A percentile compares a stretch with the other conserved stretches of the same genome.
These are phyloP conservation scores for Syrphus vitripennis DNA, from an alignment of 2,888 invertebrate genomes.

Conservation along the genomic window DNA sequence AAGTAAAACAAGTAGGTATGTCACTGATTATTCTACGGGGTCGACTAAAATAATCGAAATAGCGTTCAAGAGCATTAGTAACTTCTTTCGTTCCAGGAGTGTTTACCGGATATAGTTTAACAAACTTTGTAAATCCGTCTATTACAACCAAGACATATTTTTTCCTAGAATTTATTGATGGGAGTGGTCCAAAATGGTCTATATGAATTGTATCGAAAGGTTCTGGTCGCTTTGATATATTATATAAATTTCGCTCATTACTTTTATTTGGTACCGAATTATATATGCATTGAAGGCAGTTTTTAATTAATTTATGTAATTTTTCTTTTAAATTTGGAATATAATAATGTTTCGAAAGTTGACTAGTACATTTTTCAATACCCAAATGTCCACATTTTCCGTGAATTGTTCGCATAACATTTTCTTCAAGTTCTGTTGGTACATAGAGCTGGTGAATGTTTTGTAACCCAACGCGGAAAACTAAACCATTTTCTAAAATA, in stretches of 20 bases:
- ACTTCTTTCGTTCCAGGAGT: constrained; percentile 5
- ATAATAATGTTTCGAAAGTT: constrained; percentile 51
- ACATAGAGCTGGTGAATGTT: not conserved
- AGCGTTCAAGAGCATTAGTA: not conserved
- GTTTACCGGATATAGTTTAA: constrained; percentile 10
- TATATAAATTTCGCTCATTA: constrained; percentile 12
- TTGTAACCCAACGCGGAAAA: not conserved
- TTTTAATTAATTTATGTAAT: not conserved
- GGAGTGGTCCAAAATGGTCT: too few species aligned
- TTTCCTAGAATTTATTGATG: too few species aligned
- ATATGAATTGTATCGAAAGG: constrained; percentile 24
- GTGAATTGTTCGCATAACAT: too few species aligned
- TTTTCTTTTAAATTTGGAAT: constrained; percentile 9
- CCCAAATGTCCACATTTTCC: constrained; percentile 46
- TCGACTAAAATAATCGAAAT: constrained; percentile 30
- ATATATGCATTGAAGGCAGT: constrained; percentile 27
- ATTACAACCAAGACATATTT: too few species aligned
- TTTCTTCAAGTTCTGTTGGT: too few species aligned
- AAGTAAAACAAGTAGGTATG: constrained; percentile 36
- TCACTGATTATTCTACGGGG: constrained; percentile 40
- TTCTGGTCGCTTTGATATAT: not conserved
- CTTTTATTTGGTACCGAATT: not conserved
- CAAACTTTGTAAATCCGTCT: constrained; percentile 19
- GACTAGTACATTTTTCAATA: constrained; percentile 41
- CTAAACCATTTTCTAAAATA: not conserved